phyloP scores from a whole-genome alignment of 1,140 invertebrate species.

The Dendroctonus ponderosae region DNA sequence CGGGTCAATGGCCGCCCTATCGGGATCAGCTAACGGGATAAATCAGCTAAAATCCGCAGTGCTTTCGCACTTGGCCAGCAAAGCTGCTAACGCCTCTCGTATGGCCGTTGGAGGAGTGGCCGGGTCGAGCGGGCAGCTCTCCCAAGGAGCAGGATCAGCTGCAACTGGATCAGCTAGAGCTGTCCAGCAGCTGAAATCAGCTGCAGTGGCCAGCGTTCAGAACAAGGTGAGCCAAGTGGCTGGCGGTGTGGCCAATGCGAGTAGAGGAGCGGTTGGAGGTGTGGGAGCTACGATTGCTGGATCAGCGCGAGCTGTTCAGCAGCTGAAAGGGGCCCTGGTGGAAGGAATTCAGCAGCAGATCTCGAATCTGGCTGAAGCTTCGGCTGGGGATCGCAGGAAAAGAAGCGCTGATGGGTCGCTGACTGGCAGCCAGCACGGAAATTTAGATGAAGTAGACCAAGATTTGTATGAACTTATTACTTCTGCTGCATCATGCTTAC shows the following conservation, averaged over 20 bases:
- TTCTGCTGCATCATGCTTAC: slow-evolving; percentile 21
- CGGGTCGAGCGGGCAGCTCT: background rate
- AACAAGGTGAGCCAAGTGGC: background rate
- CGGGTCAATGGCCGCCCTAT: background rate
- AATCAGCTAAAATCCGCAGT: background rate
- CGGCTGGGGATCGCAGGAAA: slow-evolving; percentile 5
- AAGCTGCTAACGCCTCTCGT: background rate
- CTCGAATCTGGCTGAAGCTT: slow-evolving; percentile 12
- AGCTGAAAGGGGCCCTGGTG: slow-evolving; percentile 7
- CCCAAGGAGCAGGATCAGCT: background rate
- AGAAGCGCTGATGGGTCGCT: slow-evolving; percentile 8
- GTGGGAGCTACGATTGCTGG: background rate
- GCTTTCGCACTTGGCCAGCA: background rate
- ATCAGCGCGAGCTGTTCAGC: slow-evolving; percentile 8
- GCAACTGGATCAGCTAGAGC: slow-evolving; percentile 2
- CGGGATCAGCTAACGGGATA: slow-evolving; percentile 5
- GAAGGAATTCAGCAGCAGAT: slow-evolving; percentile 10
- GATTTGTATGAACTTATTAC: slow-evolving; percentile 26
- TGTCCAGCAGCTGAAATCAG: slow-evolving; percentile 4
- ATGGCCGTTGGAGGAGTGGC: background rate
- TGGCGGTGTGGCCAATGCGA: slow-evolving; percentile 7
- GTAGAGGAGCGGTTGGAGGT: background rate
- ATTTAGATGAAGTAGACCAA: slow-evolving; percentile 12
- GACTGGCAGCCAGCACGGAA: background rate
- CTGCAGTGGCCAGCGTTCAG: background rate